These are phyloP conservation scores for Coenobita brevimanus DNA, from an alignment of 1,140 invertebrate species.

Conservation along the genomic window DNA sequence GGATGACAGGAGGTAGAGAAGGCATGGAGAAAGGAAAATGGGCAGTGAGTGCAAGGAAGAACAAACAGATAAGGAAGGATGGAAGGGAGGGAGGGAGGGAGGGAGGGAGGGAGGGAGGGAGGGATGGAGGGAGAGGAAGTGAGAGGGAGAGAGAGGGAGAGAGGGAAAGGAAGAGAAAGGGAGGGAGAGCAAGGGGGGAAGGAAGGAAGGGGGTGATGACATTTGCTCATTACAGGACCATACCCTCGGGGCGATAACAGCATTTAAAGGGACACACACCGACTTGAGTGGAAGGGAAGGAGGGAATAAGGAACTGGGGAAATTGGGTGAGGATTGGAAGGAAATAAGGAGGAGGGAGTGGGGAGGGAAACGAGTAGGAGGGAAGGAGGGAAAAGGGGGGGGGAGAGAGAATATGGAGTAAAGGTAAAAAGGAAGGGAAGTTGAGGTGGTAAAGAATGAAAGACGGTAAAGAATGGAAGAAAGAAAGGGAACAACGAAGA, in stretches of 20 bases:
- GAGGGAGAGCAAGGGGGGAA: too few relatives aligned
- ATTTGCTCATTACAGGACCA: too few relatives aligned
- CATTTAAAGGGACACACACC: too few relatives aligned
- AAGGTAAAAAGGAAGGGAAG: not conserved
- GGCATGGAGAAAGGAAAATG: too few relatives aligned
- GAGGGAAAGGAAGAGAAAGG: too few relatives aligned
- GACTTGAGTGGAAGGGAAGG: not conserved
- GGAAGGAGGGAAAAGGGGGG: not conserved
- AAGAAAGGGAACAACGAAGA: not conserved
- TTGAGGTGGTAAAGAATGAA: not conserved
- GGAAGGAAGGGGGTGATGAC: too few relatives aligned
- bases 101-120: slow-evolving; percentile 19
- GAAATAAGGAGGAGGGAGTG: not conserved
- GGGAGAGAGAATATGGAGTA: not conserved
- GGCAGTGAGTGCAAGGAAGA: too few relatives aligned
- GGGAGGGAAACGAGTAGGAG: not conserved
- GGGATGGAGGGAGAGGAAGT: slow-evolving; percentile 70
- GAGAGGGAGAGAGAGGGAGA: too few relatives aligned
- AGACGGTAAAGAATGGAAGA: not conserved
- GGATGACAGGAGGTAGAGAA: too few relatives aligned
- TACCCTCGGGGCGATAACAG: too few relatives aligned
- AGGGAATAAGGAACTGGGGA: not conserved
- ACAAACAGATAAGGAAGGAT: not conserved
- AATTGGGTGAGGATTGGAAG: not conserved
- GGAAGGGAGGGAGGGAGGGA: slow-evolving; percentile 6